A percentile compares a stretch with the other conserved stretches of the same genome.
These are phyloP conservation scores for Eudemis profundana DNA, from an alignment of 2,888 invertebrate species.

Conservation along the genomic window DNA sequence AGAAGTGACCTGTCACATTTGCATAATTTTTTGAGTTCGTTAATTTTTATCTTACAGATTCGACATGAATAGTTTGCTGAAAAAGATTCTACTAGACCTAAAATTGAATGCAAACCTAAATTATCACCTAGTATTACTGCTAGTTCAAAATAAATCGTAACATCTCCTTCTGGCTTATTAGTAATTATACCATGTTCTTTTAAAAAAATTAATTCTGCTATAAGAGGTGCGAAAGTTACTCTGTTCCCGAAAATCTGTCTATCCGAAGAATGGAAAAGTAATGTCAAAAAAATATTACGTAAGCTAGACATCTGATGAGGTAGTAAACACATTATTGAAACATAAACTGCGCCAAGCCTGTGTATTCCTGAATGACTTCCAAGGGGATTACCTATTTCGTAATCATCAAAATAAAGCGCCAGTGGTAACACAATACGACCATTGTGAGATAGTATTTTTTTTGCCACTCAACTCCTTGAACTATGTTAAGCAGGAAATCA, in stretches of 20 bases:
- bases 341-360: slow-evolving; percentile 6
- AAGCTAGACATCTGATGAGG: slow-evolving; percentile 4
- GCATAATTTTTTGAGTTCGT: no score
- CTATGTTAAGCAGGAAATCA: slow-evolving; percentile 10
- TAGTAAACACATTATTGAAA: slow-evolving; percentile 4
- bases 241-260: slow-evolving; percentile 3
- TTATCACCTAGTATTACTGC: slow-evolving; percentile 9
- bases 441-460: slow-evolving; percentile 3
- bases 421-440: slow-evolving; percentile 10
- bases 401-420: slow-evolving; percentile 6
- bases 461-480: slow-evolving; percentile 14
- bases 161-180: background rate
- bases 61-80: slow-evolving; percentile 3
- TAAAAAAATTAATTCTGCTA: background rate
- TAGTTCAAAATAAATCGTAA: slow-evolving; percentile 12
- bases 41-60: slow-evolving; percentile 6
- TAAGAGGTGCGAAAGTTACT: background rate
- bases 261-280: slow-evolving; percentile 12
- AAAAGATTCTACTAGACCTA: slow-evolving; percentile 9
- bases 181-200: background rate
- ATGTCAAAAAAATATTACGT: slow-evolving; percentile 6
- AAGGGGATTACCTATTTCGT: slow-evolving; percentile 5
- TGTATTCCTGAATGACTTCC: slow-evolving; percentile 8
- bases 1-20: no score
- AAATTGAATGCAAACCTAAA: slow-evolving; percentile 2